Evolutionary conservation across 2,888 invertebrate genomes (phyloP).

Genomic region (Eugnorisma glareosa): DNA sequence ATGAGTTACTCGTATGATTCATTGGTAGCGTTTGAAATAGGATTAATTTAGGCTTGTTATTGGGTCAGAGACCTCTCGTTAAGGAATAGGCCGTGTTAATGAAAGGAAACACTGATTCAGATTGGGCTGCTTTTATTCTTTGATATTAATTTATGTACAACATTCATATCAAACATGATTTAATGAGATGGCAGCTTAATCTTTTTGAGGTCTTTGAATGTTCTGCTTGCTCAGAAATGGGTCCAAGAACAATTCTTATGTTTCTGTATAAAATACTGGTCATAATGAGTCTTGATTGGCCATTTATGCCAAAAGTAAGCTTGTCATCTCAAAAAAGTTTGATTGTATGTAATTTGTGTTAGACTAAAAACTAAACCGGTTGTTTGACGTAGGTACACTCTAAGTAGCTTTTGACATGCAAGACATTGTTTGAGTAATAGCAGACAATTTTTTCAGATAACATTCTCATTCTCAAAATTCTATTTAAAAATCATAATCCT

Average conservation of each 20-base stretch:
- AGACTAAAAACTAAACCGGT: slow-evolving; percentile 11
- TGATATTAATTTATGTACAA: slow-evolving; percentile 17
- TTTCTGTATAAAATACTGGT: not conserved
- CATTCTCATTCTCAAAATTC: not conserved
- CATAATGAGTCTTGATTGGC: slow-evolving; percentile 36
- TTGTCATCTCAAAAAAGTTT: slow-evolving; percentile 29
- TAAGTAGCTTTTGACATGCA: slow-evolving; percentile 37
- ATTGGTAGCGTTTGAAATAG: slow-evolving; percentile 48
- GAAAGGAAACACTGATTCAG: slow-evolving; percentile 51
- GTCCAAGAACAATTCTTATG: not conserved
- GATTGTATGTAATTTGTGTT: slow-evolving; percentile 21
- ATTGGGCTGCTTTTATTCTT: slow-evolving; percentile 39
- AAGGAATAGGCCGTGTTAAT: slow-evolving; percentile 24
- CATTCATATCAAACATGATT: slow-evolving; percentile 25
- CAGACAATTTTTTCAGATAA: not conserved
- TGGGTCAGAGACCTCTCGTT: slow-evolving; percentile 59
- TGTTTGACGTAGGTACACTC: slow-evolving; percentile 1
- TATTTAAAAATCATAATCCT: not conserved
- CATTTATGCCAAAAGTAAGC: slow-evolving; percentile 33
- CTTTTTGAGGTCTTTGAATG: slow-evolving; percentile 2
- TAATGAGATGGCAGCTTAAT: slow-evolving; percentile 25
- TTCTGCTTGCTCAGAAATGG: not conserved
- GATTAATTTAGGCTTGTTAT: slow-evolving; percentile 54
- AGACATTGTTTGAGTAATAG: slow-evolving; percentile 12
- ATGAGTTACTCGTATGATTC: slow-evolving; percentile 45